Conservation (phyloP, 2,797 vertebrate genomes). For the Heterohyrax brucei region DNA sequence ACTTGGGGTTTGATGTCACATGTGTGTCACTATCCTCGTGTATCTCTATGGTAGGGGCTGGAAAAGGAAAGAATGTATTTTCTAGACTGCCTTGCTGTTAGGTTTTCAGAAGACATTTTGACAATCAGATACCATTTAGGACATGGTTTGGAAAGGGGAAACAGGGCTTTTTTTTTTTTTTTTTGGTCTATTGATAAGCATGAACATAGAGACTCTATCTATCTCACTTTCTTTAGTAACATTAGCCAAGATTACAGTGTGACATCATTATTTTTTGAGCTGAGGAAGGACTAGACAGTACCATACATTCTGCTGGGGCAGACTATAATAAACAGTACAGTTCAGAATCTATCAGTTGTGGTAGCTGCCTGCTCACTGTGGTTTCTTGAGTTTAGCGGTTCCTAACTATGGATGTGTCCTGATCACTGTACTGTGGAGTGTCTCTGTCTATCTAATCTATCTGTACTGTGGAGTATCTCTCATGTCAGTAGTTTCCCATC, state of each 20-base stretch:
- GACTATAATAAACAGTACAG: neutral
- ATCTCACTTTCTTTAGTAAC: neutral
- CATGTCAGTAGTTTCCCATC: neutral
- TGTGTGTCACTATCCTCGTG: neutral
- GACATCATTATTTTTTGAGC: neutral
- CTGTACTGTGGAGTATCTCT: neutral
- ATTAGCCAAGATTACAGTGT: neutral
- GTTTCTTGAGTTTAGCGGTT: neutral
- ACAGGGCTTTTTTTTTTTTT: accelerated
- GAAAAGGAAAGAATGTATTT: neutral
- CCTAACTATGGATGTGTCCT: neutral
- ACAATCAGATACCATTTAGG: neutral
- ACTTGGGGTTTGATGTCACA: neutral
- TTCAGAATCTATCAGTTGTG: neutral
- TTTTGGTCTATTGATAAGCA: neutral
- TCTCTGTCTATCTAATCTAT: neutral
- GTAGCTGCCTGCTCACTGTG: too few relatives aligned
- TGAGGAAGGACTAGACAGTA: neutral
- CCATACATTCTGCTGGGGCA: neutral
- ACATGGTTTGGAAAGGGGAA: neutral
- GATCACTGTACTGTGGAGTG: neutral
- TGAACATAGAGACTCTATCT: neutral
- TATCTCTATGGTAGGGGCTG: neutral
- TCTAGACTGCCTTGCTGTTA: neutral
- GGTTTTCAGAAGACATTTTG: neutral